Percentiles rank a stretch among this genome's conserved stretches.
Evolutionary conservation across 2,113 vertebrate genomes (phyloP).

Genomic region (Chroicocephalus ridibundus): DNA sequence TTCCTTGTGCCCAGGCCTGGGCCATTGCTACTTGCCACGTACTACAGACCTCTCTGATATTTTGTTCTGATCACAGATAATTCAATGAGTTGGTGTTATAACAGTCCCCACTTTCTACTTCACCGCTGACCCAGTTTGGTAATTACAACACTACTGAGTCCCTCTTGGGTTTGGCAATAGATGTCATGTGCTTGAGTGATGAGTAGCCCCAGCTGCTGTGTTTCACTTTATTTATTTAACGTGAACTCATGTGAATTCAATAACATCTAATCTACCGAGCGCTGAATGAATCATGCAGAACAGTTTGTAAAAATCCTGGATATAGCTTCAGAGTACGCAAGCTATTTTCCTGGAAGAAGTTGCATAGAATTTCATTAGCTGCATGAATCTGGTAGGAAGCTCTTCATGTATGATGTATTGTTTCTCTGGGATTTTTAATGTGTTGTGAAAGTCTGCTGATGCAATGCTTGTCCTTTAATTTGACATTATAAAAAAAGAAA

Average conservation of each 20-base stretch:
- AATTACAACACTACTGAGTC: not conserved
- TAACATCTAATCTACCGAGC: constrained; percentile 23
- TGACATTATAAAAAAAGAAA: not conserved
- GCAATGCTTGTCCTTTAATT: not conserved
- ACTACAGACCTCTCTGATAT: not conserved
- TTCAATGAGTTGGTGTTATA: not conserved
- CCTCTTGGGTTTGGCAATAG: constrained; percentile 26
- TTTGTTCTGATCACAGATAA: not conserved
- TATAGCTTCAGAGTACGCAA: not conserved
- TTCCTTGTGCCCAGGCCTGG: not conserved
- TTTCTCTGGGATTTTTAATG: constrained; percentile 32
- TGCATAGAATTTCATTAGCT: constrained; percentile 24
- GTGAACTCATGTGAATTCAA: constrained; percentile 51
- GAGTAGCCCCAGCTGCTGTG: constrained; percentile 60
- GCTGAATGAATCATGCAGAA: constrained; percentile 47
- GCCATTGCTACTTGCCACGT: not conserved
- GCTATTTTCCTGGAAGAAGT: constrained; percentile 51
- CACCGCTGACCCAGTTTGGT: constrained; percentile 20
- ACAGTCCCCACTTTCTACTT: not conserved
- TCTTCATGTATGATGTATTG: constrained; percentile 16
- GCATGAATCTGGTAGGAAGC: constrained; percentile 20
- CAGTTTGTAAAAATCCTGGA: constrained; percentile 50
- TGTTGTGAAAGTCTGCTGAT: constrained; percentile 47
- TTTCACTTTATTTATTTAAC: constrained; percentile 51
- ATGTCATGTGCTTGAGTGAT: constrained; percentile 44